These are phyloP conservation scores for Orestias chungarensis DNA, from an alignment of 2,797 vertebrate species.

Conservation along the genomic window DNA sequence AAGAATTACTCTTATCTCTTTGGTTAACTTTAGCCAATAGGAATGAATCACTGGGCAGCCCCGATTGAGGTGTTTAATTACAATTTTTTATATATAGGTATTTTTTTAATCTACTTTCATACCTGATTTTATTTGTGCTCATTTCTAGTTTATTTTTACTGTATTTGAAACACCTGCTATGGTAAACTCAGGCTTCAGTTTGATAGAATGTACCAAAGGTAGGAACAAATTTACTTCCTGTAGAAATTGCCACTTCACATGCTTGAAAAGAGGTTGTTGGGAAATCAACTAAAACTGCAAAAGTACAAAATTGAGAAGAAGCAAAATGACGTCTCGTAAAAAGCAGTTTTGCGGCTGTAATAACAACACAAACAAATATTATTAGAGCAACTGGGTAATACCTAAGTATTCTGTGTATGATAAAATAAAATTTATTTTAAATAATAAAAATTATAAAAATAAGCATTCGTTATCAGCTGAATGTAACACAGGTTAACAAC, in stretches of 20 bases:
- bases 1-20: too few species aligned
- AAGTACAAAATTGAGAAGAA: constrained; percentile 1
- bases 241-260: background rate
- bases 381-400: background rate
- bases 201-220: background rate
- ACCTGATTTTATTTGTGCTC: background rate
- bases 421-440: too few species aligned
- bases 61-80: background rate
- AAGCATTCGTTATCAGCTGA: too few species aligned
- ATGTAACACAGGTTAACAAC: too few species aligned
- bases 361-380: background rate
- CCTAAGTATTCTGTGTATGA: too few species aligned
- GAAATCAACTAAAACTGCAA: constrained; percentile 4
- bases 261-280: background rate
- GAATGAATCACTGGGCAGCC: too few species aligned
- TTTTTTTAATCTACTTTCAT: background rate
- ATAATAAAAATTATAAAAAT: too few species aligned
- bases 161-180: background rate
- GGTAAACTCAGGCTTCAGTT: background rate
- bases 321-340: too few species aligned
- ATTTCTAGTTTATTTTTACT: background rate
- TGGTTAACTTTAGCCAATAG: too few species aligned
- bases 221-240: constrained; percentile 2
- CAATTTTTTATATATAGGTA: background rate
- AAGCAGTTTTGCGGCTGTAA: background rate